Conservation (phyloP, 2,113 vertebrate species). For the Neolamprologus modestus region DNA sequence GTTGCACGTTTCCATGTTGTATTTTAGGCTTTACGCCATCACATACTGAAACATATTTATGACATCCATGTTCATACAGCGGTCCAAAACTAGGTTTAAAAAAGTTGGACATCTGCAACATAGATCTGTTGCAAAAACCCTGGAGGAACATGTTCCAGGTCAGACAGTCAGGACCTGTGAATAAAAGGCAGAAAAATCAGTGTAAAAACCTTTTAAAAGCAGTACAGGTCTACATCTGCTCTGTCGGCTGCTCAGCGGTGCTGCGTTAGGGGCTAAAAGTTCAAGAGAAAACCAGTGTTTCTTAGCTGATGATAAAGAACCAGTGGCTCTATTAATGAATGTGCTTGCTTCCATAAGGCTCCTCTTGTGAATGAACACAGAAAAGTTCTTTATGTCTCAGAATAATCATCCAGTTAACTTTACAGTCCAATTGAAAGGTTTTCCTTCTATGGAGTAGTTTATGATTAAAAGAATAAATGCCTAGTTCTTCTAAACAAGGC, state of each 20-base stretch:
- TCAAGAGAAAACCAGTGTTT: not conserved
- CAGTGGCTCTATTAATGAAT: not conserved
- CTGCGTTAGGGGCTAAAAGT: not conserved
- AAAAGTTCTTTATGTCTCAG: not conserved
- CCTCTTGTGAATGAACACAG: not conserved
- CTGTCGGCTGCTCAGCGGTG: not conserved
- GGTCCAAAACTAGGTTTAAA: not conserved
- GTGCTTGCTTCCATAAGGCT: not conserved
- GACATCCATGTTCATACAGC: not conserved
- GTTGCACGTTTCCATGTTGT: not conserved
- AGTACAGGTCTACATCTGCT: not conserved
- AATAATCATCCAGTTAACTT: not conserved
- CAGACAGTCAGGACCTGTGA: not conserved
- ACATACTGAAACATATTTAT: not conserved
- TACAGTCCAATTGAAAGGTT: not conserved
- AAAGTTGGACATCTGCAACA: not conserved
- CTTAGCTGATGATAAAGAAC: not conserved
- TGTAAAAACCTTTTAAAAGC: not conserved
- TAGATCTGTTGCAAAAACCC: not conserved
- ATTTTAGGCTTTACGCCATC: not conserved
- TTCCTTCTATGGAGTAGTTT: not conserved
- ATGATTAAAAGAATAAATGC: not conserved
- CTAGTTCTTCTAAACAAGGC: not conserved
- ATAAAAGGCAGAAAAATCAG: not conserved
- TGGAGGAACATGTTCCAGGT: not conserved